Conservation (phyloP, 2,797 vertebrate genomes). For the Coreius guichenoti region DNA sequence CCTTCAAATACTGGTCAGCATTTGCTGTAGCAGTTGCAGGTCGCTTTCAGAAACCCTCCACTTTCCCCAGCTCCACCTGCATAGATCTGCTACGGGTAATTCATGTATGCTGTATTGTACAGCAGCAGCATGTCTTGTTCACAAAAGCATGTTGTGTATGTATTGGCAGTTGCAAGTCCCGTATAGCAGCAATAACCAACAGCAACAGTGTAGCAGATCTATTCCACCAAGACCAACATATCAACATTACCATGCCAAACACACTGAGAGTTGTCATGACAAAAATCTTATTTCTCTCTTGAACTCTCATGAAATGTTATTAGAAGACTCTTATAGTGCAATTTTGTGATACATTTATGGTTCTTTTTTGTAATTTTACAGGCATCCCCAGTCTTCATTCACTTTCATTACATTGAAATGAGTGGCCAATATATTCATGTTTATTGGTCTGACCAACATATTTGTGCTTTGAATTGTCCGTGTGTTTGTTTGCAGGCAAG, state of each 20-base stretch:
- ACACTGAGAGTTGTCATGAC: neutral
- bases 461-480: neutral
- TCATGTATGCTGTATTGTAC: neutral
- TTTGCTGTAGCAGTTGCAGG: neutral
- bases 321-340: neutral
- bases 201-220: neutral
- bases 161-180: no score
- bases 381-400: neutral
- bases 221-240: neutral
- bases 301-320: neutral
- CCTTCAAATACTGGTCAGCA: neutral
- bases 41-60: neutral
- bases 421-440: neutral
- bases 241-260: neutral
- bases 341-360: neutral
- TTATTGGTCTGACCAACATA: neutral
- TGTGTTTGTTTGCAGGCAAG: conserved; percentile 80
- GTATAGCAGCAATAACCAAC: neutral
- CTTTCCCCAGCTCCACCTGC: neutral
- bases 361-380: neutral
- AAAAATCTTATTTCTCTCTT: neutral
- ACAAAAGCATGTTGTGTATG: neutral
- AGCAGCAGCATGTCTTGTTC: neutral
- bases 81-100: neutral
- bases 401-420: neutral